Evolutionary conservation across 2,888 invertebrate species (phyloP).

Genomic region (Ectemnius lituratus): DNA sequence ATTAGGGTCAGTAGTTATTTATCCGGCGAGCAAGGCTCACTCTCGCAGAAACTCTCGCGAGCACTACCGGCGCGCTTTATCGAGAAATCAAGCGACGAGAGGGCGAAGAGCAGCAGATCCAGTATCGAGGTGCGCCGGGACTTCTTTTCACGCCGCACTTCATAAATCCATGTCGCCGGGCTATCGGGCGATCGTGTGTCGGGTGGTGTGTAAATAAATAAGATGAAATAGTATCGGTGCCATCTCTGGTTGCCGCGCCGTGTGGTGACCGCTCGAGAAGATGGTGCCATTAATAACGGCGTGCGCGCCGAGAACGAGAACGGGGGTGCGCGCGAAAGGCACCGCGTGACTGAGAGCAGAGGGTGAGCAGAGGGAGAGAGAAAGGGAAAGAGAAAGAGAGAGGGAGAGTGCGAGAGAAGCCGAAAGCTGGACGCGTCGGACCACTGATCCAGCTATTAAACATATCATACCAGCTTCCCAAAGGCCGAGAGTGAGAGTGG

Average conservation of each 20-base stretch:
- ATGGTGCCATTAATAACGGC: slow-evolving; percentile 65
- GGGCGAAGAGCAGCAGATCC: slow-evolving; percentile 1
- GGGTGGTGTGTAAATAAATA: slow-evolving; percentile 68
- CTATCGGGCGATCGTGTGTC: slow-evolving; percentile 62
- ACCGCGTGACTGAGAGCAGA: background rate
- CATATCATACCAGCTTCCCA: slow-evolving; percentile 59
- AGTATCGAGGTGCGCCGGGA: background rate
- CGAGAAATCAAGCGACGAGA: slow-evolving; percentile 12
- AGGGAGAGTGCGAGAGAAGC: background rate
- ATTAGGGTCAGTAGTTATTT: slow-evolving; percentile 10
- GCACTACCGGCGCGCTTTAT: slow-evolving; percentile 4
- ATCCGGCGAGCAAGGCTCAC: background rate
- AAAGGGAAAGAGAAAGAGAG: background rate
- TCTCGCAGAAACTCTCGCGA: slow-evolving; percentile 6
- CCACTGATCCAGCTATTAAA: slow-evolving; percentile 63
- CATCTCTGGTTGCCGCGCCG: slow-evolving; percentile 60
- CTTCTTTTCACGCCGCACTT: slow-evolving; percentile 54
- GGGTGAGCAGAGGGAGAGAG: background rate
- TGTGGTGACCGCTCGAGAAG: slow-evolving; percentile 59
- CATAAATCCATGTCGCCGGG: slow-evolving; percentile 61
- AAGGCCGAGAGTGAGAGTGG: slow-evolving; percentile 32
- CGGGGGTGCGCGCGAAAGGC: slow-evolving; percentile 32
- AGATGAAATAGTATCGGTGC: slow-evolving; percentile 64
- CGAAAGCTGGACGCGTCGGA: slow-evolving; percentile 28
- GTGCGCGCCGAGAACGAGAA: slow-evolving; percentile 15